Evolutionary conservation across 1,140 invertebrate genomes (phyloP), one percentile per base, ranked within the genome.

Genomic region (Drosophila takahashii): DNA sequence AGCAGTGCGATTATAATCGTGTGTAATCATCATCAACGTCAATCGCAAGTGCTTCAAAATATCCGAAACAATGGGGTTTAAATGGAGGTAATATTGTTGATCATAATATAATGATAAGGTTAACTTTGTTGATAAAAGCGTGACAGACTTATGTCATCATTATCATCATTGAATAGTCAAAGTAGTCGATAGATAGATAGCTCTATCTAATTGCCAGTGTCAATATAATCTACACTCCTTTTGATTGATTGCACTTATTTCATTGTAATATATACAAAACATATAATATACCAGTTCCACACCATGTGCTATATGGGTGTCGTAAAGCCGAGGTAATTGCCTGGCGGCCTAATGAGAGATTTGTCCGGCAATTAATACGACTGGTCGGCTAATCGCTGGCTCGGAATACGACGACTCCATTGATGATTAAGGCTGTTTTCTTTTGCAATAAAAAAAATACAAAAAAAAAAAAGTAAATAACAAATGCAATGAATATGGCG

Each of bases 291-390:
- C 8, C 37, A 56, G 13, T 39, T 32, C 1, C n/a, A 42, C 18
- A 15, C 10, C 34, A 37, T 22, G 15, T 52, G 41, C 8, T 37
- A 29, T 69, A 37, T 36, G 29, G 52, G 32, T 42, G 72, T 66
- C 60, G 52, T 66, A 76, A 75, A 66, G 18, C 15, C 39, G n/a
- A 8, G 47, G 48, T 76, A 76, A 76, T 76, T 75, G 71, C 52
- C 72, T 15, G n/a, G 27, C 64, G 50, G 64, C 50, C 50, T 70
- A 65, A 76, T 75, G 72, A 61, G 61, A 51, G 71, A 50, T 76
- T 76, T 61, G 70, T 73, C 72, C 52, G 27, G 29, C 66, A 70
- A 70, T 70, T 70, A 70, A 70, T 70, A 44, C 42, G 34, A 56
- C 64, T 56, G 51, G 32, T 48, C 36, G 50, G n/a, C 29, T 27